Conservation (phyloP, 2,888 invertebrate species). For the Dermolepida albohirtum region DNA sequence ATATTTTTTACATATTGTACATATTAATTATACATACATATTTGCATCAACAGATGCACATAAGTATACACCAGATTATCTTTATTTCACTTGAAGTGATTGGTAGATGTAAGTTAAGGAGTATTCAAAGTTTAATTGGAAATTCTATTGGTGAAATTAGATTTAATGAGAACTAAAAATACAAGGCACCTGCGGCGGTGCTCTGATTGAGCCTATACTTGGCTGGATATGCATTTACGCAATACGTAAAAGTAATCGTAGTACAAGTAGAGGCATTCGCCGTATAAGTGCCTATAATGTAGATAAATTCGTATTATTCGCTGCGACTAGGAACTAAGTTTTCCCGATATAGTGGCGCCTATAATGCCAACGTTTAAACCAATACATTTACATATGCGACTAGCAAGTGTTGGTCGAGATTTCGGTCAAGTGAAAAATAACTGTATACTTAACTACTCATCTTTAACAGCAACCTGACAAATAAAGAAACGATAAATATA, state of each 20-base stretch:
- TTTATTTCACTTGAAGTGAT: too few relatives aligned
- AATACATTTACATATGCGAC: slow-evolving; percentile 42
- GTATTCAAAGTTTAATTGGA: slow-evolving; percentile 50
- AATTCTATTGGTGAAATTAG: slow-evolving; percentile 60
- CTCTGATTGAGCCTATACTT: too few relatives aligned
- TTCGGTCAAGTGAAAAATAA: slow-evolving; percentile 29
- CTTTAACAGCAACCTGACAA: not conserved
- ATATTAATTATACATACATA: too few relatives aligned
- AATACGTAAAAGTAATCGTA: too few relatives aligned
- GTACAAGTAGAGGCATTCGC: not conserved
- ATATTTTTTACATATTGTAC: too few relatives aligned
- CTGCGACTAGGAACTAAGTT: slow-evolving; percentile 28
- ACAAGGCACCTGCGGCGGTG: slow-evolving; percentile 6
- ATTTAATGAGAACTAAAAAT: slow-evolving; percentile 56
- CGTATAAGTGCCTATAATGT: too few relatives aligned
- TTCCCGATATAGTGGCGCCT: slow-evolving; percentile 20
- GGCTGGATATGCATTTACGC: too few relatives aligned
- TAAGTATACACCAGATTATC: too few relatives aligned
- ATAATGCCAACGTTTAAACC: slow-evolving; percentile 19
- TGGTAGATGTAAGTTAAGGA: too few relatives aligned
- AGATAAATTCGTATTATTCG: not conserved
- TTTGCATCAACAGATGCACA: too few relatives aligned
- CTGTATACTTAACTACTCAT: not conserved
- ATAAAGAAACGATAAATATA: slow-evolving; percentile 9
- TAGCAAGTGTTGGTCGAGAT: slow-evolving; percentile 41